These are phyloP conservation scores for Rhabdophis nuchalis DNA, from an alignment of 2,797 vertebrate genomes.

Conservation along the genomic window DNA sequence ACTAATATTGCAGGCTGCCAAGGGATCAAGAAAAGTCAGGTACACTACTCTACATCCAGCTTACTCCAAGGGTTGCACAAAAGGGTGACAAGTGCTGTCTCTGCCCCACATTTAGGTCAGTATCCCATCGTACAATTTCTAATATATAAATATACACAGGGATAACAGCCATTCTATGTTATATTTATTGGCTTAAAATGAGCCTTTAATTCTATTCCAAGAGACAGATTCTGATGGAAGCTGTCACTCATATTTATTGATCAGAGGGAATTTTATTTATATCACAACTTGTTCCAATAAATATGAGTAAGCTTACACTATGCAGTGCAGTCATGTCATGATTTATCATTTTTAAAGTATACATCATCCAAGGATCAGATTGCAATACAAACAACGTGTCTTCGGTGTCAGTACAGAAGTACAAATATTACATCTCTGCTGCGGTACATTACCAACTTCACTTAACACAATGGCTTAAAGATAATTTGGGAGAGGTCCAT, in stretches of 20 bases:
- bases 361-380: background rate
- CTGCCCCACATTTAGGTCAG: background rate
- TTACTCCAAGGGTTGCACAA: background rate
- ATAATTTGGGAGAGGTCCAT: background rate
- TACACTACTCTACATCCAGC: background rate
- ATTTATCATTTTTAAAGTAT: background rate
- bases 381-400: background rate
- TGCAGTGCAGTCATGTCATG: background rate
- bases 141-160: background rate
- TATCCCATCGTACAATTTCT: background rate
- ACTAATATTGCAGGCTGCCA: background rate
- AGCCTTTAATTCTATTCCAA: background rate
- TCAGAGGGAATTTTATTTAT: background rate
- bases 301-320: background rate
- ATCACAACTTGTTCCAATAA: background rate
- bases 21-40: background rate
- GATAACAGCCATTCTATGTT: background rate
- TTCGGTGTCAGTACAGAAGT: background rate
- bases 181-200: background rate
- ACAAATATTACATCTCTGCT: background rate
- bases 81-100: background rate
- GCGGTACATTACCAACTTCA: background rate
- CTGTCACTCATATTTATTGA: background rate
- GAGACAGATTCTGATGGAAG: background rate
- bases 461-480: background rate